Percentiles rank a stretch among this genome's conserved stretches.
These are phyloP conservation scores for Onychostruthus taczanowskii DNA, from an alignment of 2,113 vertebrate genomes.

Conservation along the genomic window DNA sequence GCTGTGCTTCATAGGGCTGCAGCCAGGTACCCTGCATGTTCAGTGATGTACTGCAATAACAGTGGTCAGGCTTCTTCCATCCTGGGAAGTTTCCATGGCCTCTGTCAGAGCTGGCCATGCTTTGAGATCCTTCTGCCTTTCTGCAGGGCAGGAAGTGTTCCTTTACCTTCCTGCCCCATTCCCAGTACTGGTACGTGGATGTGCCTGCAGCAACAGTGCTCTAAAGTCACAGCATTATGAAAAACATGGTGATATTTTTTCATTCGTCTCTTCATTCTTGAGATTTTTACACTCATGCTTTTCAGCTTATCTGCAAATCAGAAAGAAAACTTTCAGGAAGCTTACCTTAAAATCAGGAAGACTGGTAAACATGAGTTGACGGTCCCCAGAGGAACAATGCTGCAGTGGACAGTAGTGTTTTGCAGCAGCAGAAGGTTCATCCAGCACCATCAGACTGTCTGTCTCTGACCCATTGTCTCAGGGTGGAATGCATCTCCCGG, in stretches of 20 bases:
- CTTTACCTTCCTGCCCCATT: accelerated
- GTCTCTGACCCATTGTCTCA: accelerated
- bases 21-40: accelerated
- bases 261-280: not conserved
- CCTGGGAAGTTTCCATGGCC: not conserved
- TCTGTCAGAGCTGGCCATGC: not conserved
- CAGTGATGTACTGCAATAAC: not conserved
- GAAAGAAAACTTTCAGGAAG: not conserved
- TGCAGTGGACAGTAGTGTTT: too few species aligned
- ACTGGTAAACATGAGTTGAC: not conserved
- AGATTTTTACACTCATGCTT: not conserved
- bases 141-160: not conserved
- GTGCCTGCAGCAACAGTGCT: not conserved
- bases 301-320: not conserved
- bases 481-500: not conserved
- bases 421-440: not conserved
- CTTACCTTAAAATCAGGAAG: not conserved
- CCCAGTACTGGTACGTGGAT: too few species aligned
- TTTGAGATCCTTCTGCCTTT: not conserved
- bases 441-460: not conserved
- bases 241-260: not conserved
- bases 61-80: not conserved
- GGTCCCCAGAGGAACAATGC: not conserved
- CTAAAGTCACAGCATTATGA: not conserved
- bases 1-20: not conserved